These are phyloP conservation scores for Catharus fuscescens DNA, from an alignment of 2,113 vertebrate genomes.

Conservation along the genomic window DNA sequence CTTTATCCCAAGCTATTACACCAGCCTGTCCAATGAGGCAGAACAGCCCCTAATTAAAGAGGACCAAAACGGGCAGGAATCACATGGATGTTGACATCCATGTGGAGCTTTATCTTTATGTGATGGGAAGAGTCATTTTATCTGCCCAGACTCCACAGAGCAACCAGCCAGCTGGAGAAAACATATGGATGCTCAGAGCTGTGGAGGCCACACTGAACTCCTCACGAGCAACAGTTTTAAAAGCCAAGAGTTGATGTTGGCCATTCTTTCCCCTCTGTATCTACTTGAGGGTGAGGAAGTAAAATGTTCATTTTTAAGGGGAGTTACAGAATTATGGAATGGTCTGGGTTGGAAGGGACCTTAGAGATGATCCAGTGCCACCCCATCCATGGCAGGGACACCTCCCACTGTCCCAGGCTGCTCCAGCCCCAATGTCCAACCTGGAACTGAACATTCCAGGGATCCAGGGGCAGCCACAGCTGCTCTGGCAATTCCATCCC, in stretches of 20 bases:
- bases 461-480: no score
- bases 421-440: no score
- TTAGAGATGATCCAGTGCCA: no score
- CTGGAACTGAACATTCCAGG: no score
- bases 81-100: background rate
- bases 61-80: constrained; percentile 15
- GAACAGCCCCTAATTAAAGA: constrained; percentile 33
- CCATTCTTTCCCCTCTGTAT: background rate
- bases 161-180: background rate
- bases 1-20: constrained; percentile 37
- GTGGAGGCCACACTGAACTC: background rate
- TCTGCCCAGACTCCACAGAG: background rate
- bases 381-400: no score
- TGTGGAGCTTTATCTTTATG: background rate
- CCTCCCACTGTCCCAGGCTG: no score
- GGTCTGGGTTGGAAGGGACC: background rate
- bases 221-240: background rate
- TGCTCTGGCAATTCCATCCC: no score
- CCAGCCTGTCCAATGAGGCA: constrained; percentile 29
- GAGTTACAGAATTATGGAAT: background rate
- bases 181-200: background rate
- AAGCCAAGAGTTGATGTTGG: background rate
- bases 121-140: background rate
- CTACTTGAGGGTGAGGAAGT: background rate
- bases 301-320: background rate